Conservation (phyloP, 2,113 vertebrate genomes). For the Cranoglanis bouderius region DNA sequence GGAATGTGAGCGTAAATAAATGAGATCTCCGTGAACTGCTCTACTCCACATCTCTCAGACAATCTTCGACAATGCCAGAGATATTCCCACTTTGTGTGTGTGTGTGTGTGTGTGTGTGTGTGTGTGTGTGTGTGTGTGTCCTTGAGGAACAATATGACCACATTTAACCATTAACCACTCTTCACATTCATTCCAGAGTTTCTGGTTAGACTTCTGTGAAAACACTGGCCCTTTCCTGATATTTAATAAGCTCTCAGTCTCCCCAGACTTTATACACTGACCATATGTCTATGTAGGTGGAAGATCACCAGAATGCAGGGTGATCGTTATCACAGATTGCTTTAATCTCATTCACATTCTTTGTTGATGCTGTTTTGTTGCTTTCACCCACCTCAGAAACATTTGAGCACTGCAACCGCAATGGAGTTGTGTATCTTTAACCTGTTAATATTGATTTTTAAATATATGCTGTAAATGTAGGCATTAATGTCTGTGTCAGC, state of each 20-base stretch:
- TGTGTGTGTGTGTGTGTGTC: not conserved
- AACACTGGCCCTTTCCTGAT: not conserved
- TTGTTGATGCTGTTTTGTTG: not conserved
- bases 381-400: not conserved
- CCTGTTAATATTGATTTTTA: slow-evolving; percentile 16
- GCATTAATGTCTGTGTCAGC: not conserved
- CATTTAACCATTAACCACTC: not conserved
- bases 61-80: not conserved
- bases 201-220: not conserved
- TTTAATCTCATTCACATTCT: slow-evolving; percentile 20
- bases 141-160: not conserved
- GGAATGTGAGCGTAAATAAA: not conserved
- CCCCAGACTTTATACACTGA: not conserved
- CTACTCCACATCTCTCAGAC: not conserved
- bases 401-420: not conserved
- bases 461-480: not conserved
- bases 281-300: slow-evolving; percentile 6
- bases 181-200: not conserved
- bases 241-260: not conserved
- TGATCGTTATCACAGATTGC: not conserved
- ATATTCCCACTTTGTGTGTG: not conserved
- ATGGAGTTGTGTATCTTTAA: not conserved
- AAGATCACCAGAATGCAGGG: not conserved
- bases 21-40: not conserved
- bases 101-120: not conserved